Evolutionary conservation across 2,113 vertebrate genomes (phyloP).

Genomic region (Tragelaphus scriptus): DNA sequence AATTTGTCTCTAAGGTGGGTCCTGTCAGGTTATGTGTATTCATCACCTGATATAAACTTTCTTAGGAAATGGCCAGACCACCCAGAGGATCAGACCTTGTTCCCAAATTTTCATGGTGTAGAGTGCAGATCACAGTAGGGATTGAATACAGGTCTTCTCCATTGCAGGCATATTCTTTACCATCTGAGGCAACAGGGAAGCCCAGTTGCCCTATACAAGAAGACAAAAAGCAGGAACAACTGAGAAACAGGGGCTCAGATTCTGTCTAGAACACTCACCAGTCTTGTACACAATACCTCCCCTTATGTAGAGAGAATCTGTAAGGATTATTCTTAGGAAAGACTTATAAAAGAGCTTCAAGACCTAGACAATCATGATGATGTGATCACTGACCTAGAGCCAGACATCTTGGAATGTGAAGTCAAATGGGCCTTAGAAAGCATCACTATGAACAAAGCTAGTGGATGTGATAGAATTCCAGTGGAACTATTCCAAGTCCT

Average conservation of each 20-base stretch:
- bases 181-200: neutral
- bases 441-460: too few relatives aligned
- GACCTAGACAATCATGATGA: too few relatives aligned
- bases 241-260: neutral
- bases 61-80: neutral
- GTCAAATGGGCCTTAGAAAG: too few relatives aligned
- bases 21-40: rapidly evolving
- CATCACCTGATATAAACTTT: neutral
- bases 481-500: too few relatives aligned
- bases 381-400: too few relatives aligned
- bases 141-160: neutral
- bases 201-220: neutral
- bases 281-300: neutral
- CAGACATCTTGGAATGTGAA: too few relatives aligned
- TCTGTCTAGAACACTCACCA: neutral
- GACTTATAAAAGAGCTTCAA: neutral
- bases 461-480: too few relatives aligned
- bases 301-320: neutral
- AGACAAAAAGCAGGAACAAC: neutral
- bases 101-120: neutral
- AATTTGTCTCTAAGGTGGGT: neutral
- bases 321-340: neutral
- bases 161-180: neutral
- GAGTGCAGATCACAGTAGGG: neutral
- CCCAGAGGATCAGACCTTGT: rapidly evolving